These are phyloP conservation scores for Spodoptera picta DNA, from an alignment of 2,888 invertebrate species.

Conservation along the genomic window DNA sequence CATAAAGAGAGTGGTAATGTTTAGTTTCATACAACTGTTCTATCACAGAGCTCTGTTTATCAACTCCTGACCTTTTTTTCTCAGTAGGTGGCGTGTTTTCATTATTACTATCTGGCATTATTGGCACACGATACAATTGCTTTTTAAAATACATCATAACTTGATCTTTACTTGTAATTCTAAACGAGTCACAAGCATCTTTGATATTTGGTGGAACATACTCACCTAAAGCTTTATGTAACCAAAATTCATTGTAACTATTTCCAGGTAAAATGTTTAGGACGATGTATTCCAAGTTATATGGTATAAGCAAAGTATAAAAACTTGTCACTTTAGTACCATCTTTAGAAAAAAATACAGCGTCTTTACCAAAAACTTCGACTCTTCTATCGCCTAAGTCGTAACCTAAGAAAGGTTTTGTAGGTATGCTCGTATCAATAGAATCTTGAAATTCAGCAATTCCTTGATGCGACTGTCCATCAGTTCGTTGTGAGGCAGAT, in stretches of 20 bases:
- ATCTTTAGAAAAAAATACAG: slow-evolving; percentile 78
- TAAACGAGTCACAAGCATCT: slow-evolving; percentile 76
- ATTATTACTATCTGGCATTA: slow-evolving; percentile 44
- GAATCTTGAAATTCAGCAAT: slow-evolving; percentile 29
- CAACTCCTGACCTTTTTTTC: slow-evolving; percentile 54
- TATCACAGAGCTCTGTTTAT: slow-evolving; percentile 40
- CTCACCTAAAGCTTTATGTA: slow-evolving; percentile 77
- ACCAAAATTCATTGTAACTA: slow-evolving; percentile 75
- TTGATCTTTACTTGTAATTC: slow-evolving; percentile 75
- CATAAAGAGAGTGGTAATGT: slow-evolving; percentile 70
- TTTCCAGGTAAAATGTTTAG: slow-evolving; percentile 76
- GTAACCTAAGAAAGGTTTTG: slow-evolving; percentile 78
- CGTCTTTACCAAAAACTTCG: slow-evolving; percentile 82
- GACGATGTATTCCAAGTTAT: slow-evolving; percentile 75
- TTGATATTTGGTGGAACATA: slow-evolving; percentile 56
- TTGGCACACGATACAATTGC: slow-evolving; percentile 63
- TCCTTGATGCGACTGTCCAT: slow-evolving; percentile 53
- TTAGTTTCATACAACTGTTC: slow-evolving; percentile 57
- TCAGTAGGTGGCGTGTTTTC: slow-evolving; percentile 31
- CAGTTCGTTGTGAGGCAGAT: slow-evolving; percentile 60
- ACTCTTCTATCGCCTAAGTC: slow-evolving; percentile 80
- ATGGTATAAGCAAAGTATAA: slow-evolving; percentile 78
- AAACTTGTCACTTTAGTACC: slow-evolving; percentile 73
- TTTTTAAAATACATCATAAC: slow-evolving; percentile 77
- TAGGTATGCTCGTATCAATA: slow-evolving; percentile 34